Evolutionary conservation across 2,797 vertebrate genomes (phyloP).

Genomic region (Acanthornis magna): DNA sequence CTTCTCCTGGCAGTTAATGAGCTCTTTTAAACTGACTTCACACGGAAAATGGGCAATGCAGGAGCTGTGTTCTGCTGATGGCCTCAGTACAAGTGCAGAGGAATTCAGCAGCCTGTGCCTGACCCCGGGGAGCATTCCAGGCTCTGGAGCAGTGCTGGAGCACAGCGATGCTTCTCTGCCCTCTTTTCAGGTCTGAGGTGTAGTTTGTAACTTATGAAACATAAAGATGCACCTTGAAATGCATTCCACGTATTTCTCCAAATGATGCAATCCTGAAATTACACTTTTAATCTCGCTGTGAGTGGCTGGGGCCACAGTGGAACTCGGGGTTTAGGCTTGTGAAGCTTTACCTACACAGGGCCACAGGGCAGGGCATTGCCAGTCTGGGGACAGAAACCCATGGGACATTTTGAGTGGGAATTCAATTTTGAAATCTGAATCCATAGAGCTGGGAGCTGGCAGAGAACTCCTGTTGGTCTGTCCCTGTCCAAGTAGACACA

Average conservation of each 20-base stretch:
- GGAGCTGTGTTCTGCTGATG: not conserved
- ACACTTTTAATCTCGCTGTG: not conserved
- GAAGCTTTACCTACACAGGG: not conserved
- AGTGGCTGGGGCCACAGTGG: not conserved
- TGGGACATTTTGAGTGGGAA: not conserved
- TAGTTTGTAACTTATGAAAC: not conserved
- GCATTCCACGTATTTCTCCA: not conserved
- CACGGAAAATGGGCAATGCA: not conserved
- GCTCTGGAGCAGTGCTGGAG: not conserved
- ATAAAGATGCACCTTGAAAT: not conserved
- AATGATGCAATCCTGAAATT: not conserved
- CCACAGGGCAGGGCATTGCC: not conserved
- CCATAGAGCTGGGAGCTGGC: not conserved
- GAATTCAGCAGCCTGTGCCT: not conserved
- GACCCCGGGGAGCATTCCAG: not conserved
- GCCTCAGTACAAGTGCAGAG: not conserved
- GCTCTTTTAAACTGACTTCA: not conserved
- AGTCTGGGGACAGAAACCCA: not conserved
- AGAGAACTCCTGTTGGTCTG: not conserved
- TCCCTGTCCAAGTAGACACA: not conserved
- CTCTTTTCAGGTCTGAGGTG: not conserved
- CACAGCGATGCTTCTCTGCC: not conserved
- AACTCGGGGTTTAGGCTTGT: not conserved
- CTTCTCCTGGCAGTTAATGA: not conserved
- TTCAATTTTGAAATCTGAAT: not conserved